Conservation (phyloP, 2,888 invertebrate species). For the Lepeophtheirus nordmannii region DNA sequence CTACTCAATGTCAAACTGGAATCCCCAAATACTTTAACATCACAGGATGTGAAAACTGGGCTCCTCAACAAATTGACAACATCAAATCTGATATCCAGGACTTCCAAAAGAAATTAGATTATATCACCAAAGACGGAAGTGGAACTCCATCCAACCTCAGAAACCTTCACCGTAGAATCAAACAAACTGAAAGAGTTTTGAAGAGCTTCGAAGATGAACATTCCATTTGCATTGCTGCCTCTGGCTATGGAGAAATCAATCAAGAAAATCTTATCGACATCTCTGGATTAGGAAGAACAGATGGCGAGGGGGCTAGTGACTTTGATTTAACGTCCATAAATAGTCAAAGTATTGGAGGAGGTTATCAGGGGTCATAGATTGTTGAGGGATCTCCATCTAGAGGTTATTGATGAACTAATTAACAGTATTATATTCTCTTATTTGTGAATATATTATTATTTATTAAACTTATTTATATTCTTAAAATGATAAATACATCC, state of each 20-base stretch:
- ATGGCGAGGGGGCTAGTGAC: no score
- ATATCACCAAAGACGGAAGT: neutral
- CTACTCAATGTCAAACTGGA: conserved; percentile 12
- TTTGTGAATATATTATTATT: no score
- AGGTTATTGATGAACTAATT: no score
- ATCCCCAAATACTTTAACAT: neutral
- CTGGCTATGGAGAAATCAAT: neutral
- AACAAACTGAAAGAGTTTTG: neutral
- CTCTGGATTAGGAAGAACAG: no score
- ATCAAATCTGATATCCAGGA: neutral
- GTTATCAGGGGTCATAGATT: no score
- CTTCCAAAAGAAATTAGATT: neutral
- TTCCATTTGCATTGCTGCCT: neutral
- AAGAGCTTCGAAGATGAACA: neutral
- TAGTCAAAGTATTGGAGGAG: no score
- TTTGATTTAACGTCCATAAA: no score
- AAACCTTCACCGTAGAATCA: neutral
- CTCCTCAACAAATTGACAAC: neutral
- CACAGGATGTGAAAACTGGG: conserved; percentile 4
- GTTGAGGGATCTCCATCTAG: no score
- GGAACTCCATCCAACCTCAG: neutral
- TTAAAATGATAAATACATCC: no score
- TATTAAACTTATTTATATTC: no score
- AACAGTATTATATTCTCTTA: no score
- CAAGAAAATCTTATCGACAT: neutral